Evolutionary conservation across 2,113 vertebrate genomes (phyloP), one percentile per base, ranked within the genome.

Genomic region (Fregetta grallaria): DNA sequence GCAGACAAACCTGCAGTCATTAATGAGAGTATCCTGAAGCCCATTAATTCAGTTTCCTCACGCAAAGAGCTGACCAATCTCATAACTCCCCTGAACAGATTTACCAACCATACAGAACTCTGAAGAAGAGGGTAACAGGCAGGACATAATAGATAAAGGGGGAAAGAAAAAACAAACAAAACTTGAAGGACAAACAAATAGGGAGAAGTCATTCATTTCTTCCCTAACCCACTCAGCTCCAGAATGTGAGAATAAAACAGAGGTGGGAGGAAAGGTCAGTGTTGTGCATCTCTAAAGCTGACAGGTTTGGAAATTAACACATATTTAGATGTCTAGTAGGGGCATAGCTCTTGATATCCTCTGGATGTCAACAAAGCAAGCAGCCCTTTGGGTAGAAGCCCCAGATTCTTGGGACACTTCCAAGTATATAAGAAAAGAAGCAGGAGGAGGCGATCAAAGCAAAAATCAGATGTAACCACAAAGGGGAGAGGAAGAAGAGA

Each of bases 231-330:
- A 13, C 7, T n/a, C 47, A 59, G 44, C 85, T 18, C 4, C 42
- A 87, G 29, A 58, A 55, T 4, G 11, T 2, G 10, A 63, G 49
- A 81, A 36, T 21, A 67, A 77, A 68, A 21, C 1, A 15, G 26
- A 9, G 1, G 6, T 11, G 3, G 19, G 11, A 0, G 3, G 3
- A 3, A 25, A 19, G 5, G 6, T 42, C 55, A 47, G 16, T 4
- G 8, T 8, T 58, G 6, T 23, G 7, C 20, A 59, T 10, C 20
- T 62, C 13, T 34, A 34, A 52, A 76, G 22, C 34, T 30, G 20
- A 55, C 3, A 1, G 13, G 8, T 61, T 79, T 55, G 36, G 9
- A 80, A 74, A 59, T 29, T 1, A 53, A 26, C 25, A 36, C 9
- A 15, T 20, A 42, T 9, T 29, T 55, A 12, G 20, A 10, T 21